These are phyloP conservation scores for Phoeniculus purpureus DNA, from an alignment of 2,797 vertebrate genomes.

Conservation along the genomic window DNA sequence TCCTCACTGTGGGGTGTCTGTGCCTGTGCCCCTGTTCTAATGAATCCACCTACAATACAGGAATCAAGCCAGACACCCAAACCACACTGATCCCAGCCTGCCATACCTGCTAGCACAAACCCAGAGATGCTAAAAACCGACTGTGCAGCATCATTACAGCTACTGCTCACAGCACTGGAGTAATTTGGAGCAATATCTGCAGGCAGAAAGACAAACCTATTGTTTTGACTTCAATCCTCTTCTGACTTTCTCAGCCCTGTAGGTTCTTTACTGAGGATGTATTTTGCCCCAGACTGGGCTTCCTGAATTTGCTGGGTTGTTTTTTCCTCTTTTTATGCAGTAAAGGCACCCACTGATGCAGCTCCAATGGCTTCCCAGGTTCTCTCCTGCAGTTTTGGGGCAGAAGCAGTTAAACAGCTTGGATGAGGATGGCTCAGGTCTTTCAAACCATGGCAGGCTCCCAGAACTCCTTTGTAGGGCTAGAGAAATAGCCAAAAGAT, in stretches of 20 bases:
- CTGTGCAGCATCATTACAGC: rapidly evolving
- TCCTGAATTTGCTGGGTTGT: background rate
- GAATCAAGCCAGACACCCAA: background rate
- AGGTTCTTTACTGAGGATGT: background rate
- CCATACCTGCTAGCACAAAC: background rate
- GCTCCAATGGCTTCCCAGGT: background rate
- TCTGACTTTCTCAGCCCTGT: background rate
- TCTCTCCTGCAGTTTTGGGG: background rate
- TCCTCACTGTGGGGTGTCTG: background rate
- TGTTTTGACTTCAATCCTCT: background rate
- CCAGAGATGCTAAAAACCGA: background rate
- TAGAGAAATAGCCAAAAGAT: background rate
- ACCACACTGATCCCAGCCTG: rapidly evolving
- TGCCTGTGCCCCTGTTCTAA: background rate
- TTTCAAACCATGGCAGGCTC: background rate
- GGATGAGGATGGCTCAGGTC: background rate
- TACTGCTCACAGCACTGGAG: background rate
- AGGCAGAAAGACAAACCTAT: background rate
- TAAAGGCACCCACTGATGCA: rapidly evolving
- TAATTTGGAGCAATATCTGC: rapidly evolving
- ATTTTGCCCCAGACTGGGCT: background rate
- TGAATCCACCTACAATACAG: rapidly evolving
- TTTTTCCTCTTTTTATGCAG: no score
- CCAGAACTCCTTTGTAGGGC: background rate
- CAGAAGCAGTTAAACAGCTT: background rate